phyloP scores from a whole-genome alignment of 2,113 vertebrate species.

The Paradoxurus hermaphroditus region DNA sequence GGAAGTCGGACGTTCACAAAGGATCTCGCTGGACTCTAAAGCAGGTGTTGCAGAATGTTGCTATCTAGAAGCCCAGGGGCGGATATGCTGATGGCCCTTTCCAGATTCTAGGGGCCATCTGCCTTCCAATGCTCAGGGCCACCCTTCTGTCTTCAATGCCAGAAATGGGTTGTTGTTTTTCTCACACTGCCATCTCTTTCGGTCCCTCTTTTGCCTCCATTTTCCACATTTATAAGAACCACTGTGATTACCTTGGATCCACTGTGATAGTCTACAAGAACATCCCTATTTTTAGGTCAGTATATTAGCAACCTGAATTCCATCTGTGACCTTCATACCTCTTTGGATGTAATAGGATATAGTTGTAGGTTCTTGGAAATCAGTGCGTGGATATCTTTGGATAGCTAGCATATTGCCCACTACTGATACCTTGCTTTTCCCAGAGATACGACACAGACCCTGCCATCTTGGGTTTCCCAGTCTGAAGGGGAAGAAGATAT shows the following conservation, averaged over 20 bases:
- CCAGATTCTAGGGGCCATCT: background rate
- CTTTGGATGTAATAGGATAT: background rate
- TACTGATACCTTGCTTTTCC: background rate
- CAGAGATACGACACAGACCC: background rate
- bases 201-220: background rate
- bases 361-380: background rate
- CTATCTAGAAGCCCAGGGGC: background rate
- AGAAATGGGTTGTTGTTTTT: background rate
- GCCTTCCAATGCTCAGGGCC: background rate
- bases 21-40: background rate
- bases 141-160: background rate
- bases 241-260: background rate
- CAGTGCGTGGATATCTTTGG: rapidly evolving
- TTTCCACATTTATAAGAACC: background rate
- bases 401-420: background rate
- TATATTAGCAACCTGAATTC: background rate
- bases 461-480: background rate
- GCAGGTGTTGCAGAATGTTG: rapidly evolving
- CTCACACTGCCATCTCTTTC: no score
- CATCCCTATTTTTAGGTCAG: background rate
- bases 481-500: background rate
- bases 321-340: background rate
- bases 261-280: background rate
- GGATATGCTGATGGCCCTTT: background rate
- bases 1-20: background rate